Evolutionary conservation across 2,113 vertebrate species (phyloP).

Genomic region (Stigmatopora argus): DNA sequence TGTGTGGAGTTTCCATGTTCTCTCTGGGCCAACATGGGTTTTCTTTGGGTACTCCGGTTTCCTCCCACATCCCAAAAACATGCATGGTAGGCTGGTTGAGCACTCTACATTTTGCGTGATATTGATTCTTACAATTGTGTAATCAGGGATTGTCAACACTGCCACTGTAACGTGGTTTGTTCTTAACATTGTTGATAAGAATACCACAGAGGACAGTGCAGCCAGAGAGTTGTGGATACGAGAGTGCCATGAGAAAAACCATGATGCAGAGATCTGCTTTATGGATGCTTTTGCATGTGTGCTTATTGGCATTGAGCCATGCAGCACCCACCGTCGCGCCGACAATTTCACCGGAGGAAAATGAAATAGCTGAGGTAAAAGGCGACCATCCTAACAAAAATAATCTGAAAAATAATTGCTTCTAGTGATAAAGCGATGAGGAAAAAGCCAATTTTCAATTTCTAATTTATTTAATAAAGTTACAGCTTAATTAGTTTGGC

Average conservation of each 20-base stretch:
- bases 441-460: not conserved
- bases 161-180: not conserved
- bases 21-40: too few relatives aligned
- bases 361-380: conserved; percentile 53
- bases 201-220: not conserved
- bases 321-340: conserved; percentile 39
- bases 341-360: conserved; percentile 29
- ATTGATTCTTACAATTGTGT: conserved; percentile 4
- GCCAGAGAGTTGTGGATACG: not conserved
- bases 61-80: too few relatives aligned
- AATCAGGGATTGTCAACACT: conserved; percentile 2
- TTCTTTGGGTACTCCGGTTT: too few relatives aligned
- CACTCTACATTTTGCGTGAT: not conserved
- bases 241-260: not conserved
- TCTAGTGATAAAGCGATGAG: not conserved
- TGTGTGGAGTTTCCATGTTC: too few relatives aligned
- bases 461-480: not conserved
- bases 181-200: not conserved
- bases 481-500: too few relatives aligned
- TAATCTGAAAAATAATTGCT: too few relatives aligned
- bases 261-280: conserved; percentile 22
- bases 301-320: conserved; percentile 25
- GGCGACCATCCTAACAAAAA: not conserved
- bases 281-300: conserved; percentile 25
- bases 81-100: too few relatives aligned